Evolutionary conservation across 1,140 invertebrate species (phyloP).

Genomic region (Hydropsyche tenuis): DNA sequence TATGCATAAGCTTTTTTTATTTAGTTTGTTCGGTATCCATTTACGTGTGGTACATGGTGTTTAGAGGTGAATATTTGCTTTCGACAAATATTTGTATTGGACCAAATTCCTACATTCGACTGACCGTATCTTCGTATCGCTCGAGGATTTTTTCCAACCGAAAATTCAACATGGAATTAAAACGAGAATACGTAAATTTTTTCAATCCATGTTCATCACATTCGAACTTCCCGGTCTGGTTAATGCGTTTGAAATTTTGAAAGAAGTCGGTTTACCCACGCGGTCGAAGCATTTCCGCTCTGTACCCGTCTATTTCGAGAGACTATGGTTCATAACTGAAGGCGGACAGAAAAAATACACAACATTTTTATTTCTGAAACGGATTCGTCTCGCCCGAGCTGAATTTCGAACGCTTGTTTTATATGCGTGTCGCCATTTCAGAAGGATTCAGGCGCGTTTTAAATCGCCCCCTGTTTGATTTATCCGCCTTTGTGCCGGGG

Average conservation of each 20-base stretch:
- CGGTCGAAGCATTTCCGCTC: slow-evolving; percentile 33
- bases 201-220: neutral
- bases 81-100: slow-evolving; percentile 36
- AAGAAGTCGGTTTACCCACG: slow-evolving; percentile 28
- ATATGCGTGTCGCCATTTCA: neutral
- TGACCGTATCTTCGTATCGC: slow-evolving; percentile 30
- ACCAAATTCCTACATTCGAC: slow-evolving; percentile 33
- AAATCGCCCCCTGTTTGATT: too few species aligned
- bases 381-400: neutral
- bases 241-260: slow-evolving; percentile 20
- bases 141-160: neutral
- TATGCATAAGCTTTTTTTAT: neutral
- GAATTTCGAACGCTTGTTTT: slow-evolving; percentile 13
- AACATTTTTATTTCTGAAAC: slow-evolving; percentile 16
- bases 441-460: neutral
- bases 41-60: slow-evolving; percentile 30
- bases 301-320: slow-evolving; percentile 36
- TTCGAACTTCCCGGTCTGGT: neutral
- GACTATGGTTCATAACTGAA: slow-evolving; percentile 34
- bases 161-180: too few species aligned
- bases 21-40: slow-evolving; percentile 19
- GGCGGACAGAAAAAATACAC: slow-evolving; percentile 27
- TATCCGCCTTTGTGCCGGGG: too few species aligned
- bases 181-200: neutral
- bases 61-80: slow-evolving; percentile 33